Evolutionary conservation across 1,140 invertebrate genomes (phyloP), one percentile per base, ranked within the genome.

Genomic region (Acarapis woodi): DNA sequence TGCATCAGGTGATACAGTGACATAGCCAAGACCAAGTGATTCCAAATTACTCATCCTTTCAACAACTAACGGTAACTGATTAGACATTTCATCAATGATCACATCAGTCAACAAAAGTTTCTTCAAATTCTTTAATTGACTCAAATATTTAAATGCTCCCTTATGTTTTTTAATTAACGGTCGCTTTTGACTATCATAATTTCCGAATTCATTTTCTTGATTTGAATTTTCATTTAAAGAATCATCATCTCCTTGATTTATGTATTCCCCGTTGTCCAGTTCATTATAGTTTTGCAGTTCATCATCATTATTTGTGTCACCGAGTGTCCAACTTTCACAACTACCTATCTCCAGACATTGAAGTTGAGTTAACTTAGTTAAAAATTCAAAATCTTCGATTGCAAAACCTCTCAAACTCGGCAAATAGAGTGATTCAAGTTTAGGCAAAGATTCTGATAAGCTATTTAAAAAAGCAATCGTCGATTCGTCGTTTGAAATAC

Each of bases 311-410:
- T 41, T 19, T 19, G 9, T 23, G 4, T 23, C 20, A 15, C n/a
- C 19, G 4, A 21, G 4, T 4, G 23, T 25, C 40, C 40, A 42
- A 26, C 15, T 38, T 10, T 12, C 15, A 39, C 40, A 42, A 15
- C 33, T 36, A 12, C 40, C 40, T 21, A 42, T 22, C 21, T 39
- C 37, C 10, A 42, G 24, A 28, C 18, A 12, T n/a, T 32, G 22
- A 8, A 42, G 16, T 12, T 32, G 23, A 15, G 15, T 25, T 5
- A 34, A 21, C 15, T 38, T 18, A 10, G 10, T 28, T 31, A 37
- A 31, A 20, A 37, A 37, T n/a, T 5, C 8, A 30, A 37, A 37
- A 12, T 37, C 25, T 18, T 37, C 36, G 14, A 22, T 5, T 12
- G 9, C 22, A 26, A 31, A 37, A 16, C 18, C 26, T 37, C 20